A percentile compares a stretch with the other conserved stretches of the same genome.
Conservation (phyloP, 2,113 vertebrate genomes). For the Muntiacus muntjak region DNA sequence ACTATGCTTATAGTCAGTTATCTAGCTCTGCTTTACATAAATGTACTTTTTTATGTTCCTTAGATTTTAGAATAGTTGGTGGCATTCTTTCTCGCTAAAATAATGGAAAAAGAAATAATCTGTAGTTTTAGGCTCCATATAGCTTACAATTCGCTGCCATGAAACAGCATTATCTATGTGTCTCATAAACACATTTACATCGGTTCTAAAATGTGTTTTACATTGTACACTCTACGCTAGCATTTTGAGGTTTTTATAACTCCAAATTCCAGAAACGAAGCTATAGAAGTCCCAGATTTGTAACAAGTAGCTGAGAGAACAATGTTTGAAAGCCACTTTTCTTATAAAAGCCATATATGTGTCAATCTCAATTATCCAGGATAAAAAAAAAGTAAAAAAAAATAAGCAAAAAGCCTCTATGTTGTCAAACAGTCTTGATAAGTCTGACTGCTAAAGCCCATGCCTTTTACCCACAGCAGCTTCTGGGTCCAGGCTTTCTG, state of each 20-base stretch:
- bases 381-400: background rate
- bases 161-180: background rate
- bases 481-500: background rate
- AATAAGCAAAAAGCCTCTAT: background rate
- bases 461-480: background rate
- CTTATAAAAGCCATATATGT: background rate
- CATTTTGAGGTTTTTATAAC: background rate
- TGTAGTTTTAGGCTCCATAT: background rate
- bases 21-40: background rate
- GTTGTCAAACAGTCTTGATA: background rate
- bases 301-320: background rate
- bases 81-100: constrained; percentile 1
- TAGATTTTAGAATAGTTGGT: background rate
- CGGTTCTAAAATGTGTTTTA: background rate
- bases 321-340: background rate
- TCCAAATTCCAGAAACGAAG: background rate
- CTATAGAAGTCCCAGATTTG: background rate
- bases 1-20: background rate
- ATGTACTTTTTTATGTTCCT: background rate
- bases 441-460: background rate
- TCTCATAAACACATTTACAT: constrained; percentile 13
- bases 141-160: background rate
- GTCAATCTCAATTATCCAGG: background rate
- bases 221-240: background rate
- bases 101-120: background rate